Base-by-base conservation (phyloP, 2,888 invertebrate species). In the Cyclophora punctaria region DNA sequence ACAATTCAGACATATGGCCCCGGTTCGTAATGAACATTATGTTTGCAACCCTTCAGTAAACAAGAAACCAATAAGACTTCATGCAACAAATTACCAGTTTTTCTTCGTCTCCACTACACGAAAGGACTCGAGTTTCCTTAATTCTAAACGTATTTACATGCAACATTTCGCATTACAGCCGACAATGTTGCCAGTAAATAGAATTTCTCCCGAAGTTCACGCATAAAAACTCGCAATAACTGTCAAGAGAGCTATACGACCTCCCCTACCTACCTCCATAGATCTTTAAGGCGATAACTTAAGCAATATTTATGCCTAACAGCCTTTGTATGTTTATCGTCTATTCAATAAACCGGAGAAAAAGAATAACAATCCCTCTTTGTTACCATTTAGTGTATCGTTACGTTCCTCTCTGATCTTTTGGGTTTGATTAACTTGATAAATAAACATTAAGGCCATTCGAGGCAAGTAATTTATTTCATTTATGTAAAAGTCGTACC, bases 181-280 rank as follows among this genome's bases (percentile, higher is more conserved):
- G 72, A 72, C 74, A 71, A 62, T 64, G 73, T 67, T 66, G 61
- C 66, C 65, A 66, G 73, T 74, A 78, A 80, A 80, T 75, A 75
- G 73, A 80, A 76, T 78, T 75, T 75, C 65, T 54, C 65, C 60
- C 67, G 58, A 75, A 76, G 71, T 77, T 80, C 68, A 70, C 69
- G 68, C 73, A 75, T 80, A 80, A 79, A 80, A 75, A 74, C 51
- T 67, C 63, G 75, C 73, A 79, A 83, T 83, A 83, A 79, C 73
- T 80, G 82, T 78, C 81, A 72, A 51, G 68, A 67, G 62, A 64
- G 68, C 75, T 73, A 81, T 80, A 77, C 70, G 66, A 54, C 63
- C 62, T 63, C 60, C 68, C 66, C 63, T 59, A 67, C 64, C 64
- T 63, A 65, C 68, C 66, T 58, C 69, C 66, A 71, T 75, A 75